Conservation (phyloP, 2,797 vertebrate species). For the Tadarida brasiliensis region DNA sequence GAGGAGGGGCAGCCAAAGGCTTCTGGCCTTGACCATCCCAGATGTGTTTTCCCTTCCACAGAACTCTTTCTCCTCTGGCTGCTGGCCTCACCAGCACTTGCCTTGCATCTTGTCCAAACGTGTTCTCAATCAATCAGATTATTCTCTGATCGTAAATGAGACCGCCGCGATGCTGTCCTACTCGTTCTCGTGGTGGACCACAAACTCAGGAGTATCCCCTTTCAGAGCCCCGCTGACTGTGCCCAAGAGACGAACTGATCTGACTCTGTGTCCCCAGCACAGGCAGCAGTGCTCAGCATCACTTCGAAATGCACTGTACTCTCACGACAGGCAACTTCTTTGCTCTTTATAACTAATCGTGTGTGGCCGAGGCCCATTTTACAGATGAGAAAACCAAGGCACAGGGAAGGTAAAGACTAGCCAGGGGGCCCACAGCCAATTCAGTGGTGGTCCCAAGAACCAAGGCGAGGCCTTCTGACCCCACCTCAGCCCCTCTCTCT, state of each 20-base stretch:
- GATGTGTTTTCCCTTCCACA: neutral
- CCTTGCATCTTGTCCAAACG: neutral
- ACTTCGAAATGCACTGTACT: accelerated
- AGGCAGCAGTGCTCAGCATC: accelerated
- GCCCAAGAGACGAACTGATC: neutral
- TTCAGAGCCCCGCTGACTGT: accelerated
- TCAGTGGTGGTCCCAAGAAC: accelerated
- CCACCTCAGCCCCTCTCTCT: accelerated
- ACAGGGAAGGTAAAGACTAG: accelerated
- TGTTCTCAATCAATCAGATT: neutral
- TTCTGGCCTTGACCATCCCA: neutral
- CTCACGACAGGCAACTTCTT: too few relatives aligned
- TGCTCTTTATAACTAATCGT: neutral
- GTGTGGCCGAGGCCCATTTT: neutral
- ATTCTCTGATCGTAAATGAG: neutral
- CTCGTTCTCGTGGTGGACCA: too few relatives aligned
- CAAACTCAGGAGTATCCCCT: neutral
- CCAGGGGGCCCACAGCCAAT: accelerated
- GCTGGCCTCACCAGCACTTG: neutral
- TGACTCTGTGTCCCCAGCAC: accelerated
- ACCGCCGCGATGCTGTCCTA: accelerated
- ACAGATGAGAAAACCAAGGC: neutral
- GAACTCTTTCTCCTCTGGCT: neutral
- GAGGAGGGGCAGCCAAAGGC: accelerated
- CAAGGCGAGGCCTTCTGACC: accelerated